phyloP scores from a whole-genome alignment of 2,888 invertebrate genomes.

The Andrena flavipes region DNA sequence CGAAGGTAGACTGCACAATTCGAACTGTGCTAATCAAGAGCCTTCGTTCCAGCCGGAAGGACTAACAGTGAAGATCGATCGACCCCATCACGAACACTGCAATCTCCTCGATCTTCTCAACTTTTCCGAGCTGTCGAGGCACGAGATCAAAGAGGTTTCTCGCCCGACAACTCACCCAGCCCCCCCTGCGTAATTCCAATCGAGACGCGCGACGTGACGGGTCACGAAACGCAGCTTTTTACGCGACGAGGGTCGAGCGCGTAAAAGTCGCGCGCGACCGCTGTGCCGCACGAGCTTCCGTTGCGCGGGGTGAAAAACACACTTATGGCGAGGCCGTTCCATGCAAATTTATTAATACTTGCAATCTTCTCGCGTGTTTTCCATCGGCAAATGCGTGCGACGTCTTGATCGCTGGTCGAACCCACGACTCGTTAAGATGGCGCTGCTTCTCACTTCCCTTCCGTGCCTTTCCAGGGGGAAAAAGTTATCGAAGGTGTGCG shows the following conservation, averaged over 20 bases:
- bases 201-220: constrained; percentile 32
- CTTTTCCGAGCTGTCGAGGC: constrained; percentile 24
- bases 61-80: constrained; percentile 39
- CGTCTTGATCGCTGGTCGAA: neutral
- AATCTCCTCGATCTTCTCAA: constrained; percentile 37
- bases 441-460: neutral
- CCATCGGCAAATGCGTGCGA: neutral
- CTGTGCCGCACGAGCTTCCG: neutral
- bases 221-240: constrained; percentile 55
- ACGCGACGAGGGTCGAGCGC: constrained; percentile 8
- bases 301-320: constrained; percentile 9
- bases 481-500: neutral
- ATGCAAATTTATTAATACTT: constrained; percentile 9
- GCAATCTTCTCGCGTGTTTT: neutral
- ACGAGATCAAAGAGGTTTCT: constrained; percentile 49
- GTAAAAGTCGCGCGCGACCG: constrained; percentile 16
- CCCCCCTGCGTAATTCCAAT: constrained; percentile 11
- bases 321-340: neutral
- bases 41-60: constrained; percentile 6
- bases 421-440: neutral
- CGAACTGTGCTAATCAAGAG: constrained; percentile 21
- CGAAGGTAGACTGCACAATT: constrained; percentile 2
- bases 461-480: neutral
- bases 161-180: neutral
- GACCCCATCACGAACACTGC: constrained; percentile 14